Base-by-base conservation (phyloP, 2,113 vertebrate genomes). In the Girardinichthys multiradiatus region DNA sequence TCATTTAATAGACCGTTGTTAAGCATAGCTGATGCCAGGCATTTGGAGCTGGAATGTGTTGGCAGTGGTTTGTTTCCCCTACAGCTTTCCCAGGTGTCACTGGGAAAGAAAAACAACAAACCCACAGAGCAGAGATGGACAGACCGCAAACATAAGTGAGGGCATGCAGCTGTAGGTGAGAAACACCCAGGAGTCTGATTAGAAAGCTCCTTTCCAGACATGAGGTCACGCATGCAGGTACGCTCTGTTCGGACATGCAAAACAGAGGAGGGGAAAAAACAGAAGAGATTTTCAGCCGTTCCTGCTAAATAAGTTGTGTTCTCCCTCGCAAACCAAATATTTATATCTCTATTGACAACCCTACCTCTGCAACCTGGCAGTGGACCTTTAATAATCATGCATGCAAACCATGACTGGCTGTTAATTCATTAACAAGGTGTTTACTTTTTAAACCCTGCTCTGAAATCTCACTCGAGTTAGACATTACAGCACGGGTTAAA, bases 21-120 rank as follows among this genome's bases (percentile, higher is more conserved):
- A 24, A 64, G 24, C 14, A 27, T 19, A 29, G 76, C 86, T 85
- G 83, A 87, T 87, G 87, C 90, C 90, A 80, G 87, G 87, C 81
- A 82, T 84, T 77, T 48, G 42, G 81, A 70, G 78, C 79, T 51
- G 86, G 91, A 92, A 93, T 90, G 87, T 79, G 85, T 80, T 89
- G 90, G 86, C 91, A 90, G 85, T 7, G 39, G 42, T 77, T 79
- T 31, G 11, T 81, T 85, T 81, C 69, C 81, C 89, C 74, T 61
- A 26, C 88, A 87, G 90, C 84, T 85, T 83, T 85, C 80, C 90
- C 93, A 93, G 90, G 91, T 93, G 90, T 86, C 79, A 65, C 39
- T 72, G 64, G 64, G 63, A 79, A 79, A 87, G 68, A 70, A 89
- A 88, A 89, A 91, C 77, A 90, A 83, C 67, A 48, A 69, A 83